Evolutionary conservation across 2,888 invertebrate species (phyloP).

Genomic region (Alitta virens): DNA sequence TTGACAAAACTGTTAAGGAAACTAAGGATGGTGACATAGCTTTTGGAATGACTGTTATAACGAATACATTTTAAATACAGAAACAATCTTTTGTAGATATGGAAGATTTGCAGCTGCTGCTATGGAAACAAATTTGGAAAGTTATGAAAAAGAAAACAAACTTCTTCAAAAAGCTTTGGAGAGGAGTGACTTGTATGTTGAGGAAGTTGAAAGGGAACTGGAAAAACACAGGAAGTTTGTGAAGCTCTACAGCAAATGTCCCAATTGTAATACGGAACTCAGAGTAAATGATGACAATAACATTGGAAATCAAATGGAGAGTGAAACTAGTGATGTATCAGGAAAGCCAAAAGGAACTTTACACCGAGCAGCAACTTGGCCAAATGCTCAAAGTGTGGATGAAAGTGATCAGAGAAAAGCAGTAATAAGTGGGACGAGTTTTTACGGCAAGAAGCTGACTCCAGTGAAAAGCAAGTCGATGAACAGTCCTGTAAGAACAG

Average conservation of each 20-base stretch:
- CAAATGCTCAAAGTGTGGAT: not conserved
- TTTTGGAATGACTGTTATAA: too few relatives aligned
- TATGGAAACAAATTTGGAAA: slow-evolving; percentile 46
- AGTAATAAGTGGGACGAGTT: not conserved
- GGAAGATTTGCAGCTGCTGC: slow-evolving; percentile 50
- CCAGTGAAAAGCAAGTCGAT: not conserved
- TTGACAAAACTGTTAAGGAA: too few relatives aligned
- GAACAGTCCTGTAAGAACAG: not conserved
- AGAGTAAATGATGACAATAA: not conserved
- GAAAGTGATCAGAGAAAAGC: not conserved
- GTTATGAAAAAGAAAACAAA: slow-evolving; percentile 45
- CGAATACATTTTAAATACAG: too few relatives aligned
- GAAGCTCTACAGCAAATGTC: not conserved
- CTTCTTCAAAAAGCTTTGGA: slow-evolving; percentile 49
- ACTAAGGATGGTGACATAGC: too few relatives aligned
- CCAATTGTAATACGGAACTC: not conserved
- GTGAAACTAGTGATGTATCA: not conserved
- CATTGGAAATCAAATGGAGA: not conserved
- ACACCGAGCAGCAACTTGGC: not conserved
- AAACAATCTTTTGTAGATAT: slow-evolving; percentile 42
- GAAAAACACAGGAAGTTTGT: slow-evolving; percentile 11
- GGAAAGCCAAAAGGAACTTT: not conserved
- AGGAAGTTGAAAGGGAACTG: slow-evolving; percentile 43
- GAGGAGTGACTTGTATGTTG: slow-evolving; percentile 49
- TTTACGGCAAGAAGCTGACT: slow-evolving; percentile 3